Evolutionary conservation across 1,140 invertebrate species (phyloP).

Genomic region (Tetraneura akinire): DNA sequence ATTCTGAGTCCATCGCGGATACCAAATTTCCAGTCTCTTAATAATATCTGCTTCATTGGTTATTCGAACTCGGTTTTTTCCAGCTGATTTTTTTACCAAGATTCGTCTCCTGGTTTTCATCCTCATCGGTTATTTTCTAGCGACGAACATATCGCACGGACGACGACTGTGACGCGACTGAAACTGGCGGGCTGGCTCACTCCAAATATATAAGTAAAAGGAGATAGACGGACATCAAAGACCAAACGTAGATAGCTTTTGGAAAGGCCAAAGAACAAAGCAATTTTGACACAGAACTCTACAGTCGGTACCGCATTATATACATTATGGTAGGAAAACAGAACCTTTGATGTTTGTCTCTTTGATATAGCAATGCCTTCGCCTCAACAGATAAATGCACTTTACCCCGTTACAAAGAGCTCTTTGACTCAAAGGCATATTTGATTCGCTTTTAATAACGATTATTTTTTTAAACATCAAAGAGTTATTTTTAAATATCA

Average conservation of each 20-base stretch:
- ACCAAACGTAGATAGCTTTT: constrained; percentile 41
- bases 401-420: constrained; percentile 47
- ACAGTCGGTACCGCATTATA: constrained; percentile 45
- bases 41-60: constrained; percentile 15
- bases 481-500: constrained; percentile 26
- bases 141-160: constrained; percentile 43
- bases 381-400: constrained; percentile 43
- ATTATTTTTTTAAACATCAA: constrained; percentile 48
- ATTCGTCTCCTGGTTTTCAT: constrained; percentile 27
- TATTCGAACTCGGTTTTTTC: not conserved
- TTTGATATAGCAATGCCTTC: constrained; percentile 43
- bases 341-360: constrained; percentile 43
- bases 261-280: constrained; percentile 48
- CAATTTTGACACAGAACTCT: constrained; percentile 43
- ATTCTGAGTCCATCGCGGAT: constrained; percentile 28
- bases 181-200: constrained; percentile 47
- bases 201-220: constrained; percentile 48
- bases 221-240: constrained; percentile 50
- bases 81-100: not conserved
- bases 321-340: constrained; percentile 32
- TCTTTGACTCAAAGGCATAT: constrained; percentile 51
- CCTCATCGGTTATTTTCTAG: constrained; percentile 14
- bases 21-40: constrained; percentile 42
- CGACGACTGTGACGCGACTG: constrained; percentile 49
- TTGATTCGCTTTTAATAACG: constrained; percentile 50